Conservation (phyloP, 2,113 vertebrate genomes). For the Lophura nycthemera region DNA sequence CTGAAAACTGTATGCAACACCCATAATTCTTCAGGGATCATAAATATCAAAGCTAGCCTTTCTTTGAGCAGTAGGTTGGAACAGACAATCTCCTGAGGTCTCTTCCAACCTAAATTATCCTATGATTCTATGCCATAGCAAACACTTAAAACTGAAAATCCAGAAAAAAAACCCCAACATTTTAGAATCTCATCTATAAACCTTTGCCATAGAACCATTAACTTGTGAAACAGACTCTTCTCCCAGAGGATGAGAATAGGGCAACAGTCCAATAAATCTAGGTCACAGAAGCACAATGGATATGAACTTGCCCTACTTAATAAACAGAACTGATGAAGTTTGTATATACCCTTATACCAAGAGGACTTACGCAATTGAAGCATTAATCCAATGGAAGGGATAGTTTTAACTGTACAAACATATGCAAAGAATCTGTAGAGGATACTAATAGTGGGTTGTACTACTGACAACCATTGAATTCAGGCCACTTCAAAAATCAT, state of each 20-base stretch:
- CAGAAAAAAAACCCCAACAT: neutral
- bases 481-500: neutral
- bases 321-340: neutral
- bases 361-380: neutral
- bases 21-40: neutral
- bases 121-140: neutral
- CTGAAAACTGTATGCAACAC: neutral
- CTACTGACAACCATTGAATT: neutral
- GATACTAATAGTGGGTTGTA: neutral
- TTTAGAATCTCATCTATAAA: constrained; percentile 32
- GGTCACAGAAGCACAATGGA: neutral
- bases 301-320: constrained; percentile 39
- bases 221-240: constrained; percentile 34
- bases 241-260: constrained; percentile 26
- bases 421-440: neutral
- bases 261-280: constrained; percentile 27
- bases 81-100: neutral
- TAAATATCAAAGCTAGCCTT: neutral
- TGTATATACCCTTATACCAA: neutral
- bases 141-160: neutral
- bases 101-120: neutral
- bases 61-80: neutral
- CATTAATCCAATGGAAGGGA: neutral
- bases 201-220: constrained; percentile 14
- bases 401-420: neutral